These are phyloP conservation scores for Sebastes diaconus DNA, from an alignment of 2,797 vertebrate species.

Conservation along the genomic window DNA sequence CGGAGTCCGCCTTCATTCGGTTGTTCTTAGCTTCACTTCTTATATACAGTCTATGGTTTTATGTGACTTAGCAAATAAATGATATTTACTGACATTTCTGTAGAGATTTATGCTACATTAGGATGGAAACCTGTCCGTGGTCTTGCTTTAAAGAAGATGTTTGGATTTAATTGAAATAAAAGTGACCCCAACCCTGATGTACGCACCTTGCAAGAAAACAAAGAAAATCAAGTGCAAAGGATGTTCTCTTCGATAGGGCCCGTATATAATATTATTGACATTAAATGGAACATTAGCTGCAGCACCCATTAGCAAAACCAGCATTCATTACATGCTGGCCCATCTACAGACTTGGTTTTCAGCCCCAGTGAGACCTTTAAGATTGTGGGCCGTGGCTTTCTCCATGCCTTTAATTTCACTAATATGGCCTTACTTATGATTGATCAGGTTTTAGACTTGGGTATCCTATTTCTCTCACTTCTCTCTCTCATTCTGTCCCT, in stretches of 20 bases:
- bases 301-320: constrained; percentile 14
- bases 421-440: neutral
- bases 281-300: constrained; percentile 11
- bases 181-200: neutral
- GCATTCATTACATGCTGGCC: constrained; percentile 8
- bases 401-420: neutral
- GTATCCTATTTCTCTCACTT: neutral
- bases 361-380: neutral
- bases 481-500: constrained; percentile 3
- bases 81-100: neutral
- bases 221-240: neutral
- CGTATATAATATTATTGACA: constrained; percentile 2
- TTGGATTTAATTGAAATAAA: neutral
- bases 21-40: no score
- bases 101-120: neutral
- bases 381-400: neutral
- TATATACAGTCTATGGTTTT: neutral
- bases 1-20: no score
- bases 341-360: constrained; percentile 16
- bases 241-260: neutral
- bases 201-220: neutral
- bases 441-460: constrained; percentile 3
- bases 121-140: neutral
- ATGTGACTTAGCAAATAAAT: neutral
- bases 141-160: neutral